Evolutionary conservation across 2,797 vertebrate species (phyloP).

Genomic region (Hirundo rustica): DNA sequence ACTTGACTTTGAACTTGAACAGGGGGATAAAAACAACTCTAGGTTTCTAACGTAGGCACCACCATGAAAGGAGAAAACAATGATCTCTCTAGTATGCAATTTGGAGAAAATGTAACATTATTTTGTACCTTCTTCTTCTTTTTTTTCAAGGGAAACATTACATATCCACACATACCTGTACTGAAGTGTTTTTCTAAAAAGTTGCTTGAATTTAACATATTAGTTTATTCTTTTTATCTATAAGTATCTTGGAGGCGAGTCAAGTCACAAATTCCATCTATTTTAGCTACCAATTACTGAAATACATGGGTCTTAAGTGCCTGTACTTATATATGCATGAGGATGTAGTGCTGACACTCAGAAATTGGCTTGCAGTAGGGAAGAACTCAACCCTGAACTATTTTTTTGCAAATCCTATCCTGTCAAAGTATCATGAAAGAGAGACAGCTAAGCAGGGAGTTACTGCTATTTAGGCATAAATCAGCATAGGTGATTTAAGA

Average conservation of each 20-base stretch:
- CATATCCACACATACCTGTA: background rate
- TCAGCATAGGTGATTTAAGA: constrained; percentile 33
- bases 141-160: background rate
- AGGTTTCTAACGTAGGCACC: background rate
- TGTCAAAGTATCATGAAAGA: constrained; percentile 7
- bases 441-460: background rate
- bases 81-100: background rate
- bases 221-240: background rate
- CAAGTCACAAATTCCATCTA: background rate
- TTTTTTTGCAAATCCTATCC: constrained; percentile 26
- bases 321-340: background rate
- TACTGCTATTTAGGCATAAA: constrained; percentile 34
- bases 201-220: background rate
- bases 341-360: background rate
- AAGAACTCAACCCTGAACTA: constrained; percentile 9
- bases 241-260: background rate
- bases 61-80: background rate
- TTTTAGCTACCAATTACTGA: background rate
- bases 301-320: background rate
- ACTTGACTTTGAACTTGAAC: background rate
- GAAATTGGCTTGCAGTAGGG: background rate
- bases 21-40: accelerated
- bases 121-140: background rate
- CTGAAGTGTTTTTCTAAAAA: background rate
- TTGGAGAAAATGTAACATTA: background rate